Base-by-base conservation (phyloP, 2,888 invertebrate species). In the Carcina quercana region DNA sequence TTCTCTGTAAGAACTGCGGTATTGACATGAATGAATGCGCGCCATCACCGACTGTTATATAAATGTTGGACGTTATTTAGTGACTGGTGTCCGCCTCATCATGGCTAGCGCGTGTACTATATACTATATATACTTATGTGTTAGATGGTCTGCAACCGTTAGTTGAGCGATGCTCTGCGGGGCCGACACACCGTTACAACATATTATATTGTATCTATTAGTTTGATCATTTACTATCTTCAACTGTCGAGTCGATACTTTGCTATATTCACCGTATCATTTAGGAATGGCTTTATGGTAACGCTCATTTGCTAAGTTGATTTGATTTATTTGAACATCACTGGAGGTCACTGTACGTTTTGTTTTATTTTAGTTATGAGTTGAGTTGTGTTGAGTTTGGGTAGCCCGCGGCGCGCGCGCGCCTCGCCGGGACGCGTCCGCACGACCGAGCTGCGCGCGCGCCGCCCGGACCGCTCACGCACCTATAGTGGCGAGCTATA, bases 401-500 rank as follows among this genome's bases (percentile, higher is more conserved):
- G 65, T 73, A 64, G 62, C 66, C 53, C 49, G 52, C 56, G 68
- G 56, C 53, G 64, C 59, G 60, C 62, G 56, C 60, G 59, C 49
- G 49, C 52, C 44, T 50, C 42, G 21, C 44, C 37, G 39, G 35
- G 36, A 22, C 37, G 7, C 6, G 37, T 27, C 19, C 22, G 28
- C 25, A 8, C n/a, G n/a, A n/a, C n/a, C n/a, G n/a, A 4, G 17
- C 15, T 15, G 35, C 13, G 40, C 35, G 41, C 43, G 31, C 25
- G 17, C 25, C 13, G 35, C 17, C 56, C 62, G 58, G 60, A 56
- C 64, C 56, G 53, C 66, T 62, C 73, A 59, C 61, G 61, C 75
- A 76, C 68, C 70, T 65, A 67, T 66, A 71, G 71, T 75, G 78
- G 75, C 82, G 78, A 79, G 79, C 78, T 82, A 82, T 84, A 85